Evolutionary conservation across 2,888 invertebrate genomes (phyloP).

Genomic region (Ophion obscuratus): DNA sequence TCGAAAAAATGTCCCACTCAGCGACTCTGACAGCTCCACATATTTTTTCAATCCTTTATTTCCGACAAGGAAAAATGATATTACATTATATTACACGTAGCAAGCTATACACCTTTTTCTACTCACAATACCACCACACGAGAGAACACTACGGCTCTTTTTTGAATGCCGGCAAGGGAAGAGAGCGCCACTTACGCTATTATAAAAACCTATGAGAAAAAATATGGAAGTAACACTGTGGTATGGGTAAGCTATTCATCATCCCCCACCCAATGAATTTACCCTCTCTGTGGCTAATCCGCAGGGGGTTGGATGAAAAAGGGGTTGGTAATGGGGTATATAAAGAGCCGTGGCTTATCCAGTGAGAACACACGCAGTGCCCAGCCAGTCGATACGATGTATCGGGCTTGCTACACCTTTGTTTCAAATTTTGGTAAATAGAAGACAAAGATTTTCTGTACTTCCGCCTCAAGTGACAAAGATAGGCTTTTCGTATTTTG

Average conservation of each 20-base stretch:
- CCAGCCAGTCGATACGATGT: conserved; percentile 60
- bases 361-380: conserved; percentile 50
- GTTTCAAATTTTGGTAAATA: conserved; percentile 60
- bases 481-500: not conserved
- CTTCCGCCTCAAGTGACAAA: not conserved
- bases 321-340: conserved; percentile 55
- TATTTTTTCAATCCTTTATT: not conserved
- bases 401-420: conserved; percentile 47
- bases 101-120: not conserved
- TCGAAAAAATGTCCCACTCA: not conserved
- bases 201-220: conserved; percentile 14
- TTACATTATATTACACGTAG: not conserved
- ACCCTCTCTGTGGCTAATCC: conserved; percentile 33
- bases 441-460: not conserved
- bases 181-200: not conserved
- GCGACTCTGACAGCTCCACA: not conserved
- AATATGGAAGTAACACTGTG: not conserved
- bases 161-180: not conserved
- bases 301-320: conserved; percentile 48
- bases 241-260: conserved; percentile 31
- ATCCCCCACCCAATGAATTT: conserved; percentile 46
- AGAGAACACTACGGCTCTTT: not conserved
- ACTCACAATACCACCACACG: not conserved
- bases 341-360: conserved; percentile 43
- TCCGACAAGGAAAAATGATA: not conserved